Percentiles rank a stretch among this genome's conserved stretches.
Evolutionary conservation across 2,113 vertebrate genomes (phyloP).

Genomic region (Cichladusa arquata): DNA sequence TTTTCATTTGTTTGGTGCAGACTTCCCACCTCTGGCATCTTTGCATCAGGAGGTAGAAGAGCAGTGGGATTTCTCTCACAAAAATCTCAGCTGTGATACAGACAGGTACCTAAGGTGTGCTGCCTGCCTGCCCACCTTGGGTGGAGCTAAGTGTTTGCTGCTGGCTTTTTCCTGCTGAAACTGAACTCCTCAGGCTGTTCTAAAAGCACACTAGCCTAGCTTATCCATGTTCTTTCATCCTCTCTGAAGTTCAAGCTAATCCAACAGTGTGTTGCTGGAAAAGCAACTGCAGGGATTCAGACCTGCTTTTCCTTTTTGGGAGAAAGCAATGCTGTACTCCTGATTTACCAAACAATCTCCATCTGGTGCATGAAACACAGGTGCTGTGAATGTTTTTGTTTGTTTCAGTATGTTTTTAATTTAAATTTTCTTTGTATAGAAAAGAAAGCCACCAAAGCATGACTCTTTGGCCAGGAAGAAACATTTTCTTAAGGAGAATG

Average conservation of each 20-base stretch:
- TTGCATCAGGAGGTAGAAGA: neutral
- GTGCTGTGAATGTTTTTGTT: neutral
- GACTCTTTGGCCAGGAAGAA: neutral
- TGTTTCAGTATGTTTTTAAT: neutral
- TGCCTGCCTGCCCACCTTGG: neutral
- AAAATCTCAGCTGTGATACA: neutral
- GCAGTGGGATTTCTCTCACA: neutral
- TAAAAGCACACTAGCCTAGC: neutral
- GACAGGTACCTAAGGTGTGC: neutral
- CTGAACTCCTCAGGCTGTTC: neutral
- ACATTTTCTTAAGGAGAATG: neutral
- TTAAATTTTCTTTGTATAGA: neutral
- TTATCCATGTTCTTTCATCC: neutral
- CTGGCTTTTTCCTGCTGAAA: neutral
- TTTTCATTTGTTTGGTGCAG: neutral
- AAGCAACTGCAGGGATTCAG: neutral
- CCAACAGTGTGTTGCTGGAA: neutral
- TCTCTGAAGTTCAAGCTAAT: neutral
- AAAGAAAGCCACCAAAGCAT: neutral
- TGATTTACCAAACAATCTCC: neutral
- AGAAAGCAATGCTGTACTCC: rapidly evolving
- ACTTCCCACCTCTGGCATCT: neutral
- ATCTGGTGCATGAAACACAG: neutral
- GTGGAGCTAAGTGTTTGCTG: neutral
- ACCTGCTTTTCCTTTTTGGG: neutral